phyloP scores from a whole-genome alignment of 1,140 invertebrate species.

The Tetragnatha versicolor region DNA sequence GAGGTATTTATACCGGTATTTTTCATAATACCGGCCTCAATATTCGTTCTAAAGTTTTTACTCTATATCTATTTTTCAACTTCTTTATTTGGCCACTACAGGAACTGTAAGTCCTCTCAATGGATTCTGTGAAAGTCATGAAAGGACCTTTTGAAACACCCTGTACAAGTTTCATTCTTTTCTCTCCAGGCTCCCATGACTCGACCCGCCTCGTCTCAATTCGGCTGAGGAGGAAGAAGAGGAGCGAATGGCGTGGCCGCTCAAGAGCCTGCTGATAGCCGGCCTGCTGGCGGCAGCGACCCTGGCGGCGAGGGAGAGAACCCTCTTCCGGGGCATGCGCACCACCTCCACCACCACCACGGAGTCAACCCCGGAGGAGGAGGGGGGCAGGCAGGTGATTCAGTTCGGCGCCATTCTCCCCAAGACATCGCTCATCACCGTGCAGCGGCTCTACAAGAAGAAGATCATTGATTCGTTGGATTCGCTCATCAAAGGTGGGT shows the following conservation, averaged over 20 bases:
- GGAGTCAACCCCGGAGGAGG: not conserved
- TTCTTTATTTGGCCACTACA: no score
- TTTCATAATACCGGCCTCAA: no score
- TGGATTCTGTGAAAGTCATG: no score
- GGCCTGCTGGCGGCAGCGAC: not conserved
- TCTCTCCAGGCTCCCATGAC: no score
- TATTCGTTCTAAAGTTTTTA: no score
- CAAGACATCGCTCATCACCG: constrained; percentile 73
- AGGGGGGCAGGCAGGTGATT: constrained; percentile 33
- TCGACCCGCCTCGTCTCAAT: no score
- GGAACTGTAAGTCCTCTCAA: no score
- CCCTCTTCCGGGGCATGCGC: not conserved
- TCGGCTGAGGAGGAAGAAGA: no score
- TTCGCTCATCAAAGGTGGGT: constrained; percentile 69
- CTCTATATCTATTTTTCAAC: no score
- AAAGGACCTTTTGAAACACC: no score
- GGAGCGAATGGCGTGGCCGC: constrained; percentile 31
- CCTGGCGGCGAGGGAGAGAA: not conserved
- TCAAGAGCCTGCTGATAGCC: not conserved
- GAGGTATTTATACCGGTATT: no score
- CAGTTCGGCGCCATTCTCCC: constrained; percentile 73
- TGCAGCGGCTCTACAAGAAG: constrained; percentile 73
- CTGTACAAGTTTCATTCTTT: no score
- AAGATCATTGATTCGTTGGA: constrained; percentile 73
- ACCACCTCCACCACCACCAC: not conserved